A percentile compares a stretch with the other conserved stretches of the same genome.
Evolutionary conservation across 1,140 invertebrate species (phyloP).

Genomic region (Charaxes varanes): DNA sequence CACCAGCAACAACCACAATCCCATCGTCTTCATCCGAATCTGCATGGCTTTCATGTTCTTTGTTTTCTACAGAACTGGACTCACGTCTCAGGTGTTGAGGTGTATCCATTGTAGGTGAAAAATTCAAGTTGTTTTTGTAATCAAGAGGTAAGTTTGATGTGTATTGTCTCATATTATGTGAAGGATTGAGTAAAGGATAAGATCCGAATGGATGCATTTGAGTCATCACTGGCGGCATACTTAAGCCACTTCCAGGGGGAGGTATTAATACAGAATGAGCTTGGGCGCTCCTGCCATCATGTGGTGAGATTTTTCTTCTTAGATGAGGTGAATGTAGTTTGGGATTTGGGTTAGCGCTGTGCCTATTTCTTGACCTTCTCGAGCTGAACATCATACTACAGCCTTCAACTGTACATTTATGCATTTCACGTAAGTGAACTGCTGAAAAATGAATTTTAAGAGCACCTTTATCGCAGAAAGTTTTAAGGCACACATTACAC

Average conservation of each 20-base stretch:
- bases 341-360: slow-evolving; percentile 98
- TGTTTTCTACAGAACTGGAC: slow-evolving; percentile 61
- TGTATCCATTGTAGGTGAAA: slow-evolving; percentile 51
- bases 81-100: slow-evolving; percentile 55
- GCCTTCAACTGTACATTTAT: slow-evolving; percentile 98
- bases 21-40: slow-evolving; percentile 77
- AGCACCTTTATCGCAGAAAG: slow-evolving; percentile 99
- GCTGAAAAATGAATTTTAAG: slow-evolving; percentile 99
- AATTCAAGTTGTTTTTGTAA: slow-evolving; percentile 78
- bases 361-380: slow-evolving; percentile 94
- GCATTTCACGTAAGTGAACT: slow-evolving; percentile 99
- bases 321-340: slow-evolving; percentile 97
- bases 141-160: slow-evolving; percentile 75
- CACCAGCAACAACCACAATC: slow-evolving; percentile 77
- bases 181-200: slow-evolving; percentile 83
- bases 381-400: slow-evolving; percentile 99
- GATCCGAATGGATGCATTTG: slow-evolving; percentile 83
- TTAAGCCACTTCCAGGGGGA: slow-evolving; percentile 77
- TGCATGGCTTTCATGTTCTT: slow-evolving; percentile 66
- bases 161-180: slow-evolving; percentile 79
- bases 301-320: slow-evolving; percentile 92
- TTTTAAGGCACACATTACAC: slow-evolving; percentile 98
- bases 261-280: slow-evolving; percentile 86
- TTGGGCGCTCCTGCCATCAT: slow-evolving; percentile 92
- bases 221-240: slow-evolving; percentile 75